phyloP scores from a whole-genome alignment of 2,888 invertebrate species.

The Tenthredo notha region DNA sequence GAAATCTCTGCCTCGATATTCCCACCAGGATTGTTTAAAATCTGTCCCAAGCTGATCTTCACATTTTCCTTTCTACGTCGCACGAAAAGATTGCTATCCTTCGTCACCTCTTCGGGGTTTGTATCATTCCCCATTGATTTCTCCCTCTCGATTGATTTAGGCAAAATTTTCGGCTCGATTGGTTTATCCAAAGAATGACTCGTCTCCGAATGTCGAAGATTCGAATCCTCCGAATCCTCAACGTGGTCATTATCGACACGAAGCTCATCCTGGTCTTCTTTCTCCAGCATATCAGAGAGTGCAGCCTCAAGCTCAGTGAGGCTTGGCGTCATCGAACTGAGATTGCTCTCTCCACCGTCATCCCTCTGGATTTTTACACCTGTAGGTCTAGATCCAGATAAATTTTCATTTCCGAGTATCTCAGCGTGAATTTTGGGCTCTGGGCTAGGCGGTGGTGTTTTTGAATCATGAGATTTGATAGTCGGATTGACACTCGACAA shows the following conservation, averaged over 20 bases:
- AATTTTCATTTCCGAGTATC: slow-evolving; percentile 66
- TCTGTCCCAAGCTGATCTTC: slow-evolving; percentile 41
- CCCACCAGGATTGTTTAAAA: background rate
- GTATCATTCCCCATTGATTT: background rate
- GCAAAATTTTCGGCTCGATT: slow-evolving; percentile 66
- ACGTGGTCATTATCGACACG: slow-evolving; percentile 1
- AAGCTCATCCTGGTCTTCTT: slow-evolving; percentile 63
- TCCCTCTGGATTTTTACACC: slow-evolving; percentile 69
- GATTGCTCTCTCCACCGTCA: slow-evolving; percentile 66
- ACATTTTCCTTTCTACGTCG: slow-evolving; percentile 18
- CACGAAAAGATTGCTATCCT: slow-evolving; percentile 12
- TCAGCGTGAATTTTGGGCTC: slow-evolving; percentile 68
- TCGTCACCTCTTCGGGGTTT: background rate
- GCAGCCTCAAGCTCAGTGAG: slow-evolving; percentile 74
- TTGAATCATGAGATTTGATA: slow-evolving; percentile 57
- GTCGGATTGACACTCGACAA: slow-evolving; percentile 61
- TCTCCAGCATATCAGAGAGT: slow-evolving; percentile 75
- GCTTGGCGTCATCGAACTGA: slow-evolving; percentile 76
- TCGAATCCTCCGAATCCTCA: slow-evolving; percentile 21
- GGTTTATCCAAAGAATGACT: slow-evolving; percentile 55
- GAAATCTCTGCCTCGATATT: background rate
- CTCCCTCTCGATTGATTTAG: slow-evolving; percentile 17
- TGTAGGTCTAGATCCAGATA: slow-evolving; percentile 53
- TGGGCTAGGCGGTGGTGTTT: slow-evolving; percentile 73
- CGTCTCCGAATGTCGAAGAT: slow-evolving; percentile 6